These are phyloP conservation scores for Whitmania pigra DNA, from an alignment of 1,140 invertebrate species.

Conservation along the genomic window DNA sequence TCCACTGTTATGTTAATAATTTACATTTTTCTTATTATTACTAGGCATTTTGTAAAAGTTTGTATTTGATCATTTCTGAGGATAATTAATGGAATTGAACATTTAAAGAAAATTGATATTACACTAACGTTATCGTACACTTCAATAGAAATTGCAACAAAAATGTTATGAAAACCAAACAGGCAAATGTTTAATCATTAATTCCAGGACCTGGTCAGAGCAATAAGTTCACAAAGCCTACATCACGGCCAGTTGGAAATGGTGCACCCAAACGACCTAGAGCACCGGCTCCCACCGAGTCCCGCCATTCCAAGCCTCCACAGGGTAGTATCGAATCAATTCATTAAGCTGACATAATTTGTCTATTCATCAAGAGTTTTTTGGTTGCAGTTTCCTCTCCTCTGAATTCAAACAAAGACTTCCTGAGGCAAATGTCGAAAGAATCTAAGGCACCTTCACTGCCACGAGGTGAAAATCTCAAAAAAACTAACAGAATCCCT, in stretches of 20 bases:
- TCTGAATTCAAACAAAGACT: not conserved
- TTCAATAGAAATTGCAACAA: not conserved
- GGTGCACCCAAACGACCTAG: not conserved
- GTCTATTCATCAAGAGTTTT: not conserved
- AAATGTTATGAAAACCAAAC: no score
- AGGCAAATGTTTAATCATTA: not conserved
- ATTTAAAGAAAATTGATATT: not conserved
- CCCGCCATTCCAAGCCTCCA: not conserved
- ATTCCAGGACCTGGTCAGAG: not conserved
- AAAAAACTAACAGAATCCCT: no score
- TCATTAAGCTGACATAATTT: no score
- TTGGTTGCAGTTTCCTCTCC: not conserved
- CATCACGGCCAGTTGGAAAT: no score
- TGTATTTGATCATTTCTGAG: not conserved
- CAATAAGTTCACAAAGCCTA: no score
- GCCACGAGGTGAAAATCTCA: not conserved
- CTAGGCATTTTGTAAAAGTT: not conserved
- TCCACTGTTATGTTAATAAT: not conserved
- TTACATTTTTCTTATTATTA: not conserved
- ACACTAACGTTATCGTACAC: not conserved
- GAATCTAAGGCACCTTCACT: not conserved
- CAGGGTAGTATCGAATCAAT: not conserved
- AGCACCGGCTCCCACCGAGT: not conserved
- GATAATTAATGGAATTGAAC: not conserved
- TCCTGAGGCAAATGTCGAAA: conserved; percentile 5